These are phyloP conservation scores for Palythoa grandiflora DNA, from an alignment of 92 coral and sea anemone genomes.

Conservation along the genomic window DNA sequence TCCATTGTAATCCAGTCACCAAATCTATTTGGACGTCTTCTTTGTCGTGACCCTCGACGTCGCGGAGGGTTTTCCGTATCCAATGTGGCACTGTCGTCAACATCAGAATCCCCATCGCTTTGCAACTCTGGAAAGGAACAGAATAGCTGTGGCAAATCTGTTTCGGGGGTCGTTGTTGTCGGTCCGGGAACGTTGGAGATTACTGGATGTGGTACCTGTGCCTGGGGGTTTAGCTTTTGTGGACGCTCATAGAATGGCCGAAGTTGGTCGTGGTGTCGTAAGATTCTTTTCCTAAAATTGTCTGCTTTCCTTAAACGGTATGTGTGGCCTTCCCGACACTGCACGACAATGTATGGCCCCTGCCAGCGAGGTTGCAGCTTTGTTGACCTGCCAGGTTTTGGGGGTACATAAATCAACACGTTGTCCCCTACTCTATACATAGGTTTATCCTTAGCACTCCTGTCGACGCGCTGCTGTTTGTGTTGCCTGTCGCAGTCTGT, in stretches of 20 bases:
- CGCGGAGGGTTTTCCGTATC: not conserved
- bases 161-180: too few relatives aligned
- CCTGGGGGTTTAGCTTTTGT: conserved; percentile 40
- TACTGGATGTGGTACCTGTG: conserved; percentile 47
- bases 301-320: conserved; percentile 50
- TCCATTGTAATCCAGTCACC: not conserved
- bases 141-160: too few relatives aligned
- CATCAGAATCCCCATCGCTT: not conserved
- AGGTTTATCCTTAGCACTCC: conserved; percentile 9
- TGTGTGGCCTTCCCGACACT: conserved; percentile 60
- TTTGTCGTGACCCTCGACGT: not conserved
- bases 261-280: conserved; percentile 63
- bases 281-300: conserved; percentile 49
- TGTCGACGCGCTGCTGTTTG: not conserved
- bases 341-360: conserved; percentile 55
- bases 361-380: conserved; percentile 57
- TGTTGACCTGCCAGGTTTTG: conserved; percentile 49
- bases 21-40: not conserved
- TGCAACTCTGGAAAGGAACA: not conserved
- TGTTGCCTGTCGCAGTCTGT: conserved; percentile 11
- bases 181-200: not conserved
- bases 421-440: conserved; percentile 49
- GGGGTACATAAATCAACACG: conserved; percentile 54
- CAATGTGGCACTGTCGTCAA: not conserved
- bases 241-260: conserved; percentile 38